Percentiles rank a stretch among this genome's conserved stretches.
phyloP scores from a whole-genome alignment of 2,113 vertebrate genomes.

The Emydocephalus ijimae region DNA sequence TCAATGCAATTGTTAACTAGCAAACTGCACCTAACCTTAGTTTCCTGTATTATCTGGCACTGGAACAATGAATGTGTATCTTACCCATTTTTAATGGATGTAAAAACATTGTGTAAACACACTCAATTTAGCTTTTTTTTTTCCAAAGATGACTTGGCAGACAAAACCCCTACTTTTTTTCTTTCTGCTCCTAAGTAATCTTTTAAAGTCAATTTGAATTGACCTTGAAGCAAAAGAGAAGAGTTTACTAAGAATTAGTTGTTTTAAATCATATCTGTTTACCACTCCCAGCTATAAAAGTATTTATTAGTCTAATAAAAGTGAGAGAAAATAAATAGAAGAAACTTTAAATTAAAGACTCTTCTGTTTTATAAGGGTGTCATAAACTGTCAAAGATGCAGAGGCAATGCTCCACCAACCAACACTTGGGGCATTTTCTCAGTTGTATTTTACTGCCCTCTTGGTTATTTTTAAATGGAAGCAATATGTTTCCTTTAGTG shows the following conservation, averaged over 20 bases:
- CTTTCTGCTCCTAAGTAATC: background rate
- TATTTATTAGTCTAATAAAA: conserved; percentile 59
- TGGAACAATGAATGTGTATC: background rate
- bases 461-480: conserved; percentile 61
- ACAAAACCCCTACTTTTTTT: background rate
- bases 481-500: conserved; percentile 52
- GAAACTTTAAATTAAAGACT: conserved; percentile 60
- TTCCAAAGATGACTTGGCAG: background rate
- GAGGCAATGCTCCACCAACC: conserved; percentile 28
- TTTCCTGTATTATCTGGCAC: background rate
- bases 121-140: background rate
- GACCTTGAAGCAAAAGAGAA: conserved; percentile 9
- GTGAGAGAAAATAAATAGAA: conserved; percentile 61
- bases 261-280: conserved; percentile 40
- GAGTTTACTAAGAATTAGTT: conserved; percentile 38
- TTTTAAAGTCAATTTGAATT: conserved; percentile 26
- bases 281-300: conserved; percentile 51
- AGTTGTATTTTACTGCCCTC: conserved; percentile 51
- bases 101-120: too few relatives aligned
- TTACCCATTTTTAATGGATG: background rate
- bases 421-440: conserved; percentile 30
- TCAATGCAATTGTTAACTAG: background rate
- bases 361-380: conserved; percentile 55
- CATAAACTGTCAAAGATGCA: conserved; percentile 53
- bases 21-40: background rate